These are phyloP conservation scores for Drosophila seguyi DNA, from an alignment of 1,140 invertebrate genomes.

Conservation along the genomic window DNA sequence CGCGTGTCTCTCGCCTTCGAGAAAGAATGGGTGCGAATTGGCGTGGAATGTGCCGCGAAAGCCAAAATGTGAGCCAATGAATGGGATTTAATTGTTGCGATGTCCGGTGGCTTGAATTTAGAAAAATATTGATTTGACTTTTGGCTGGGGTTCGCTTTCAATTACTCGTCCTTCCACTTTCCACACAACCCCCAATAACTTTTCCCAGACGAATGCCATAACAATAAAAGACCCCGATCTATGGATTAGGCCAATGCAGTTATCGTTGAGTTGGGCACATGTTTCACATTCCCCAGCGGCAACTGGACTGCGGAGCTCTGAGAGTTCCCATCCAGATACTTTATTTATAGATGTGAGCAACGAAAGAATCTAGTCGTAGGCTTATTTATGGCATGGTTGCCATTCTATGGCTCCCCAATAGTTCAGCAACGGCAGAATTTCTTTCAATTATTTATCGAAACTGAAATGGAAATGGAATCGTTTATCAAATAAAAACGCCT, in stretches of 20 bases:
- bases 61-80: conserved; percentile 24
- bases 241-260: conserved; percentile 30
- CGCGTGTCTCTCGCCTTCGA: conserved; percentile 11
- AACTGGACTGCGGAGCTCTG: conserved; percentile 15
- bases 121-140: conserved; percentile 18
- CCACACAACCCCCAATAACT: neutral
- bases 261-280: conserved; percentile 44
- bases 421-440: conserved; percentile 24
- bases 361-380: conserved; percentile 23
- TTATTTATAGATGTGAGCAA: conserved; percentile 42
- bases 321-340: conserved; percentile 10
- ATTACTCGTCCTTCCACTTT: neutral
- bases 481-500: conserved; percentile 29
- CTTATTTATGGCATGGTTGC: conserved; percentile 41
- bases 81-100: conserved; percentile 25
- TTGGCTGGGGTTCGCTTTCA: neutral
- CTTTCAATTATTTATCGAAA: conserved; percentile 26
- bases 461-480: conserved; percentile 15
- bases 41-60: conserved; percentile 27
- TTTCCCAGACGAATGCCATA: conserved; percentile 32
- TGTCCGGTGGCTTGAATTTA: neutral
- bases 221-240: conserved; percentile 29
- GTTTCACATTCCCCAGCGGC: conserved; percentile 36
- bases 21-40: conserved; percentile 20
- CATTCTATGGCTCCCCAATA: conserved; percentile 9